Conservation (phyloP, 2,888 invertebrate genomes). For the Lithodes maja region DNA sequence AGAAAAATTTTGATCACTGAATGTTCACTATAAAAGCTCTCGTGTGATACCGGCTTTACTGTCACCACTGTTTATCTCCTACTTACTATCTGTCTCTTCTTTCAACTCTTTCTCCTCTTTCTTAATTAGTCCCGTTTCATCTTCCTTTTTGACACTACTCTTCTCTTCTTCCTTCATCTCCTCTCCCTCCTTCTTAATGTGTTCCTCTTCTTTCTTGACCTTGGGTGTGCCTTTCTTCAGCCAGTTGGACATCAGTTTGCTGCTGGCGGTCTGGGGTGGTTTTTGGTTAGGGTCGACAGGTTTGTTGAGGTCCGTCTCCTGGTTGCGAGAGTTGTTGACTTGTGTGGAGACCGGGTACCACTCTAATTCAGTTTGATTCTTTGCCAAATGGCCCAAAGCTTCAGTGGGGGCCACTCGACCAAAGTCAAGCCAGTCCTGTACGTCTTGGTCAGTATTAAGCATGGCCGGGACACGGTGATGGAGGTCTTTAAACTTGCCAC, state of each 20-base stretch:
- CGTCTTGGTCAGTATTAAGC: slow-evolving; percentile 81
- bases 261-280: slow-evolving; percentile 17
- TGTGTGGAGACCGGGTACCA: slow-evolving; percentile 83
- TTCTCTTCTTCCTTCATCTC: neutral
- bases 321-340: slow-evolving; percentile 84
- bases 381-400: slow-evolving; percentile 78
- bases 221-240: slow-evolving; percentile 11
- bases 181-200: neutral
- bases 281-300: slow-evolving; percentile 33
- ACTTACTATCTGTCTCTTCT: neutral
- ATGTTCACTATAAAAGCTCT: no score
- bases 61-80: no score
- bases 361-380: slow-evolving; percentile 77
- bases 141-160: neutral
- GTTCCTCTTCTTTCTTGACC: neutral
- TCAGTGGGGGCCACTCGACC: slow-evolving; percentile 77
- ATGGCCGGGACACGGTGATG: slow-evolving; percentile 90
- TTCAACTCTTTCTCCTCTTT: neutral
- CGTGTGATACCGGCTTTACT: no score
- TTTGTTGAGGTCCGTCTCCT: slow-evolving; percentile 75
- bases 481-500: slow-evolving; percentile 81
- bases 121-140: neutral
- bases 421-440: slow-evolving; percentile 82
- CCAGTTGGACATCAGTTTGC: slow-evolving; percentile 29
- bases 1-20: no score